These are phyloP conservation scores for Acestrorhynchus altus DNA, from an alignment of 2,797 vertebrate genomes.

Conservation along the genomic window DNA sequence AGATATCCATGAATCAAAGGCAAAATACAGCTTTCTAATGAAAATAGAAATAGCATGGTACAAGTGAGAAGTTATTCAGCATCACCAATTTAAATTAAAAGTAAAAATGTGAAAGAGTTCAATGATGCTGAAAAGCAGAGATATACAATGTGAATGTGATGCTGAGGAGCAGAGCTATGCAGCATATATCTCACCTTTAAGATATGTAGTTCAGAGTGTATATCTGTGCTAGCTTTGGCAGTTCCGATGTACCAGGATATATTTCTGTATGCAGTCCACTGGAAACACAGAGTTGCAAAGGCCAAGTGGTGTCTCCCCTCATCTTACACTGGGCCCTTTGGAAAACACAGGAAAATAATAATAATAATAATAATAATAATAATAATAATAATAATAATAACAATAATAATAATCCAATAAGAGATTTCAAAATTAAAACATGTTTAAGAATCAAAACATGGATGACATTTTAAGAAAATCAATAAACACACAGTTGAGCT, in stretches of 20 bases:
- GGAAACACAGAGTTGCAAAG: conserved; percentile 33
- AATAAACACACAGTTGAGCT: not conserved
- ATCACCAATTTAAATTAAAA: not conserved
- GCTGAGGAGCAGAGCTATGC: not conserved
- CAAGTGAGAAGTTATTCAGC: not conserved
- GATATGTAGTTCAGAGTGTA: conserved; percentile 18
- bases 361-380: not conserved
- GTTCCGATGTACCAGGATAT: not conserved
- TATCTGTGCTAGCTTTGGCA: conserved; percentile 1
- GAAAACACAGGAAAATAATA: not conserved
- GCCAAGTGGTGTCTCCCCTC: conserved; percentile 43
- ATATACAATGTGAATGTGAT: not conserved
- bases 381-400: not conserved
- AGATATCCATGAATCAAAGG: too few species aligned
- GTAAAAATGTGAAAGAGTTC: not conserved
- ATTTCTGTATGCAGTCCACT: conserved; percentile 22
- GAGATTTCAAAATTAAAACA: too few species aligned
- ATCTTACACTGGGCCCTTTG: conserved; percentile 43
- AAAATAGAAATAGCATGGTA: too few species aligned
- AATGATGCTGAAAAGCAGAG: not conserved
- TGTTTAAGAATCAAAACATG: too few species aligned
- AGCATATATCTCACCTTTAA: conserved; percentile 33
- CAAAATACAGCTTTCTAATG: too few species aligned
- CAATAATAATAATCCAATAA: too few species aligned
- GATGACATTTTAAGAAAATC: not conserved